Evolutionary conservation across 2,888 invertebrate genomes (phyloP).

Genomic region (Seira musarum): DNA sequence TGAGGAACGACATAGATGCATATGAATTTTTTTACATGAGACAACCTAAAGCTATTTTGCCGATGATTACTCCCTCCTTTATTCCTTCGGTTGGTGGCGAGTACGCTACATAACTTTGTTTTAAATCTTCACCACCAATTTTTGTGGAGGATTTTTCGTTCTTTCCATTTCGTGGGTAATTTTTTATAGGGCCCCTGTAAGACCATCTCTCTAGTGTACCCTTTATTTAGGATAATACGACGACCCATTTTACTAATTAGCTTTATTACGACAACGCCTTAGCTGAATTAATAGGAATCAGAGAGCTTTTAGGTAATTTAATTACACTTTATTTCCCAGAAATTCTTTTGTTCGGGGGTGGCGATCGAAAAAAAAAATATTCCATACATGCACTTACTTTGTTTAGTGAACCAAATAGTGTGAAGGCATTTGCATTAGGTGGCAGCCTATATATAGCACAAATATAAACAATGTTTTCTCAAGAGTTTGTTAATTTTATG

Average conservation of each 20-base stretch:
- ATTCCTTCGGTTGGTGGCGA: constrained; percentile 56
- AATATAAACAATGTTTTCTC: constrained; percentile 19
- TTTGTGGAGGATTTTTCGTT: constrained; percentile 51
- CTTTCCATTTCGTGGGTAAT: not conserved
- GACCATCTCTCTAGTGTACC: constrained; percentile 9
- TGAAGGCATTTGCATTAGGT: too few species aligned
- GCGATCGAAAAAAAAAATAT: constrained; percentile 10
- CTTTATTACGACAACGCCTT: too few species aligned
- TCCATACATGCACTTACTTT: constrained; percentile 16
- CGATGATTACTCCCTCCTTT: constrained; percentile 22
- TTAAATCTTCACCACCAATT: constrained; percentile 54
- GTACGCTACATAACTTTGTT: constrained; percentile 51
- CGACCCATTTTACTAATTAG: not conserved
- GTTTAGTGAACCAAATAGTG: too few species aligned
- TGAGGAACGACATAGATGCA: constrained; percentile 45
- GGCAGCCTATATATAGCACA: too few species aligned
- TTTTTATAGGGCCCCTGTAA: constrained; percentile 47
- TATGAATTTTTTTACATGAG: not conserved
- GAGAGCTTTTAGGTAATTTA: too few species aligned
- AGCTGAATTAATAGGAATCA: too few species aligned
- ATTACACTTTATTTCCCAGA: too few species aligned
- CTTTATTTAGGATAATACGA: constrained; percentile 22
- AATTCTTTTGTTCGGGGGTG: constrained; percentile 26
- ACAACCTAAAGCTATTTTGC: constrained; percentile 49
- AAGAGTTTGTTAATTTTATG: constrained; percentile 49